These are phyloP conservation scores for Cancer borealis DNA, from an alignment of 2,888 invertebrate species.

Conservation along the genomic window DNA sequence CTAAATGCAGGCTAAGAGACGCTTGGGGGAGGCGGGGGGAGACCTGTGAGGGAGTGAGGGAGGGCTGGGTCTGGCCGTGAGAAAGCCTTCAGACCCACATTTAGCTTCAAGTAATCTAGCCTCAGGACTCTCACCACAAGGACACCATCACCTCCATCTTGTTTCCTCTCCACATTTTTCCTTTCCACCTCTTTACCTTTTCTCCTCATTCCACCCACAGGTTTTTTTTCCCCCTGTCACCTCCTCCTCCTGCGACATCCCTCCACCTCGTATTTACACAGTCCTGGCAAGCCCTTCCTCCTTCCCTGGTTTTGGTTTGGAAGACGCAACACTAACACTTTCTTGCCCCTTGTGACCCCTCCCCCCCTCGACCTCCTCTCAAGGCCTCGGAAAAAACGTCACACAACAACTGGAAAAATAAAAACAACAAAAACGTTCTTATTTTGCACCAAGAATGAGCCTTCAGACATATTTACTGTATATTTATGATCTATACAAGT, in stretches of 20 bases:
- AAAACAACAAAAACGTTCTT: background rate
- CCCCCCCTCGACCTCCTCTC: no score
- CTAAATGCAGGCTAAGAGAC: background rate
- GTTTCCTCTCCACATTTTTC: constrained; percentile 33
- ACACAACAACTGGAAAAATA: background rate
- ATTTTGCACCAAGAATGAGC: background rate
- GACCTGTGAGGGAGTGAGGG: background rate
- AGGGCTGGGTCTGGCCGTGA: background rate
- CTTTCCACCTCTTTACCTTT: background rate
- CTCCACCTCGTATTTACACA: background rate
- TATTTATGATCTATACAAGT: background rate
- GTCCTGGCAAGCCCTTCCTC: background rate
- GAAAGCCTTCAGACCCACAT: background rate
- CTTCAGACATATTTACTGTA: background rate
- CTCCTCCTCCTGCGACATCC: no score
- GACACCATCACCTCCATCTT: background rate
- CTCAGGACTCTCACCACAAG: background rate
- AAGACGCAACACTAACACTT: background rate
- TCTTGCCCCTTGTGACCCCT: background rate
- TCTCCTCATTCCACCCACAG: background rate
- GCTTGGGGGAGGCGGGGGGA: background rate
- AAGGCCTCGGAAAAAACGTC: background rate
- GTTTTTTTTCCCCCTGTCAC: background rate
- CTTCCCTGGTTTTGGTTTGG: background rate
- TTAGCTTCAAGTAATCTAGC: constrained; percentile 10